A percentile compares a stretch with the other conserved stretches of the same genome.
phyloP scores from a whole-genome alignment of 2,888 invertebrate genomes.

The Calliopum simillimum region DNA sequence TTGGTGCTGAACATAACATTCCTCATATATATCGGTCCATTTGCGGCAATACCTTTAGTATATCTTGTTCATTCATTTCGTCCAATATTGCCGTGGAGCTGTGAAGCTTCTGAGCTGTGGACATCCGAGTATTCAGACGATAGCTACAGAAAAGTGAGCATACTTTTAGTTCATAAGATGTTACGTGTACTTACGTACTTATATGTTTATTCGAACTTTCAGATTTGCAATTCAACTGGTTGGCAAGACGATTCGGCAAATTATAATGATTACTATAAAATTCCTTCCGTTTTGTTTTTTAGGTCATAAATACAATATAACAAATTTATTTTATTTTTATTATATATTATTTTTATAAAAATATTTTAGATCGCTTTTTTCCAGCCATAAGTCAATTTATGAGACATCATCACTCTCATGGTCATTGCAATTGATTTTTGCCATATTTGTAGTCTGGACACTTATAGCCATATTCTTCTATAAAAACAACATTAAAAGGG shows the following conservation, averaged over 20 bases:
- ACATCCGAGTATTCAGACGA: neutral
- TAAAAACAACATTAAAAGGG: slow-evolving; percentile 52
- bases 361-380: slow-evolving; percentile 36
- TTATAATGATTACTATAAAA: slow-evolving; percentile 38
- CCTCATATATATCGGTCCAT: slow-evolving; percentile 83
- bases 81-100: slow-evolving; percentile 82
- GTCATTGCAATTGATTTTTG: slow-evolving; percentile 55
- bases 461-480: slow-evolving; percentile 51
- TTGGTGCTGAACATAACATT: slow-evolving; percentile 82
- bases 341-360: neutral
- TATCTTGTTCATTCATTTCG: slow-evolving; percentile 80
- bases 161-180: no score
- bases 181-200: no score
- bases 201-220: no score
- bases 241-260: neutral
- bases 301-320: slow-evolving; percentile 42
- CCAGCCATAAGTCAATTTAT: slow-evolving; percentile 12
- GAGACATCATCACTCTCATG: slow-evolving; percentile 30
- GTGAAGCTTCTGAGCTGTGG: slow-evolving; percentile 70
- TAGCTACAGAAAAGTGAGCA: neutral
- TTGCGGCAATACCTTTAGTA: slow-evolving; percentile 83
- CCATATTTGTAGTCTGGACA: slow-evolving; percentile 51
- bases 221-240: no score
- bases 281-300: slow-evolving; percentile 56
- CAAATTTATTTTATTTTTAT: slow-evolving; percentile 38